Conservation (phyloP, 2,888 invertebrate species). For the Cheilosia soror region DNA sequence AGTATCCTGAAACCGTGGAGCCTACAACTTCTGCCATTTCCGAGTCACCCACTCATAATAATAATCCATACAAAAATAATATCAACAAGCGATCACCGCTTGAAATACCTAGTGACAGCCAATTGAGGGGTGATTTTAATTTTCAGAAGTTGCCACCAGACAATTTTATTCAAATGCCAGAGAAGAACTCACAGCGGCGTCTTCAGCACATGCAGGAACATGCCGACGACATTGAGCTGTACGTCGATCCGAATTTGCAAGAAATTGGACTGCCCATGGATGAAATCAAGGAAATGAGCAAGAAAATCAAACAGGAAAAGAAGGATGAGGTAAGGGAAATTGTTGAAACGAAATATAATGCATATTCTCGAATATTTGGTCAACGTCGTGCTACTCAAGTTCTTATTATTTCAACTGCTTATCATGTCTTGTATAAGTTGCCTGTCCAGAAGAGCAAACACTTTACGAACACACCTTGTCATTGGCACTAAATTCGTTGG, state of each 20-base stretch:
- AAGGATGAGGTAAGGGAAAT: slow-evolving; percentile 87
- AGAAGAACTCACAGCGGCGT: slow-evolving; percentile 76
- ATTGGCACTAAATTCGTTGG: no score
- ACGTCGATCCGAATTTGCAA: slow-evolving; percentile 81
- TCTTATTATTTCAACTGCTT: no score
- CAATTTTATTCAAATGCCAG: slow-evolving; percentile 81
- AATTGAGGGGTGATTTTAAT: slow-evolving; percentile 81
- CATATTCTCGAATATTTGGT: no score
- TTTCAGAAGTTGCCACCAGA: slow-evolving; percentile 83
- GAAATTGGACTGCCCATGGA: slow-evolving; percentile 85
- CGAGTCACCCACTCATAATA: slow-evolving; percentile 58
- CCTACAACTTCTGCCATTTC: slow-evolving; percentile 29
- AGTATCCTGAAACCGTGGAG: slow-evolving; percentile 81
- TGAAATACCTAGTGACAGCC: slow-evolving; percentile 78
- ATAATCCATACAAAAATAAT: slow-evolving; percentile 58
- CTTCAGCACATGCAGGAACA: slow-evolving; percentile 79
- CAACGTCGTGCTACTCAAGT: no score
- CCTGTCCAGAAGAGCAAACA: no score
- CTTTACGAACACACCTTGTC: no score
- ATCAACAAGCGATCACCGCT: slow-evolving; percentile 79
- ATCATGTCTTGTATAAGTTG: no score
- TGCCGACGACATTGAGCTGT: slow-evolving; percentile 81
- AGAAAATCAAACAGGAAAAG: slow-evolving; percentile 88
- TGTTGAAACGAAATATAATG: no score
- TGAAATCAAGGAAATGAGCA: slow-evolving; percentile 85